phyloP scores from a whole-genome alignment of 1,140 invertebrate species.

The Proales similis region DNA sequence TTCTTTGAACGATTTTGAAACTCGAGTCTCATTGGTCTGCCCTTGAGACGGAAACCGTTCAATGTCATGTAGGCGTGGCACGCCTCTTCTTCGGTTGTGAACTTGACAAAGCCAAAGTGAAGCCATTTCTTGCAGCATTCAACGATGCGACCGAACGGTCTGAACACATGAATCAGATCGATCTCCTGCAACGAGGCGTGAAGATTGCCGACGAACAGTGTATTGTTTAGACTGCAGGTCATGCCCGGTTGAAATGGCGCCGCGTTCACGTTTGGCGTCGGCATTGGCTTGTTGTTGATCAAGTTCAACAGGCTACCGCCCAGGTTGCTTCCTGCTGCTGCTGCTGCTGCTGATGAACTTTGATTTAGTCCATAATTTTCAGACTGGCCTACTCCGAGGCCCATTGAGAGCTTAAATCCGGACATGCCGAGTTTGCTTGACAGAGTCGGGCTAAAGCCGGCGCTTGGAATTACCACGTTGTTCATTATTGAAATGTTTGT shows the following conservation, averaged over 20 bases:
- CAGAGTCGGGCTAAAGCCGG: no score
- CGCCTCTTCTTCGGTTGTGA: conserved; percentile 36
- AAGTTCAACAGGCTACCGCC: conserved; percentile 16
- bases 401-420: no score
- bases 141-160: conserved; percentile 36
- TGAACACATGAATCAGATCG: conserved; percentile 26
- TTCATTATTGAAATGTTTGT: no score
- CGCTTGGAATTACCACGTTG: no score
- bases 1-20: conserved; percentile 36
- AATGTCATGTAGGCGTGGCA: conserved; percentile 23
- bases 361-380: not conserved
- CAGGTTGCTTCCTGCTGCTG: conserved; percentile 16
- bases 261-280: no score
- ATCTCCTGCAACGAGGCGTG: conserved; percentile 23
- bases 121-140: conserved; percentile 37
- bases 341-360: conserved; percentile 24
- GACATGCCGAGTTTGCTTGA: no score
- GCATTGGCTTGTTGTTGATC: conserved; percentile 8
- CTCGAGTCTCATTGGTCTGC: conserved; percentile 36
- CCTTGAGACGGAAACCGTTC: conserved; percentile 29
- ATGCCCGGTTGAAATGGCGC: conserved; percentile 1
- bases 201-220: conserved; percentile 36
- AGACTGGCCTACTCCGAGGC: no score
- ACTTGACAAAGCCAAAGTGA: conserved; percentile 37
- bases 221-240: conserved; percentile 33